Conservation (phyloP, 2,113 vertebrate genomes). For the Eulacestoma nigropectus region DNA sequence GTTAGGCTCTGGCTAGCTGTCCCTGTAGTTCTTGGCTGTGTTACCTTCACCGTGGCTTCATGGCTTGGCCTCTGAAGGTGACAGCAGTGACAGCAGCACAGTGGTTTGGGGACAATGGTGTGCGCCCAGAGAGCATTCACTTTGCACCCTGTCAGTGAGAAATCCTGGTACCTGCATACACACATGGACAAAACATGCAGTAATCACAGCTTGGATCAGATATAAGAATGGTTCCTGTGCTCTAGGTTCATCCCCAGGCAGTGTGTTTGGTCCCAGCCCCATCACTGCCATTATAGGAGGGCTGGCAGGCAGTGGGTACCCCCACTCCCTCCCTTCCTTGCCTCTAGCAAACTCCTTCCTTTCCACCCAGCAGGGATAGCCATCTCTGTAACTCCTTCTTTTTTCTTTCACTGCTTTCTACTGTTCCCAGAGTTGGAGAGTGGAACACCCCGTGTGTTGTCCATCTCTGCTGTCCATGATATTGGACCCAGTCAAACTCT, state of each 20-base stretch:
- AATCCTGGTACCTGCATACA: not conserved
- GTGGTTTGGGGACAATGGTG: not conserved
- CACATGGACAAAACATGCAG: not conserved
- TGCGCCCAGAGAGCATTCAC: not conserved
- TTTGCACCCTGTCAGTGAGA: not conserved
- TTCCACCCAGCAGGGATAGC: not conserved
- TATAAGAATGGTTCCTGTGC: not conserved
- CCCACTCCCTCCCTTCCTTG: not conserved
- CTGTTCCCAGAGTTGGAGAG: not conserved
- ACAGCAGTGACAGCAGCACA: not conserved
- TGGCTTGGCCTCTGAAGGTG: not conserved
- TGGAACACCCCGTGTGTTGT: not conserved
- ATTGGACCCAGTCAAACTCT: not conserved
- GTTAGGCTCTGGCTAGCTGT: not conserved
- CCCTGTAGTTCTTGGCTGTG: not conserved
- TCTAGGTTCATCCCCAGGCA: not conserved
- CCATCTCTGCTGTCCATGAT: not conserved
- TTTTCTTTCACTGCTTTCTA: not conserved
- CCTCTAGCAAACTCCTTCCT: not conserved
- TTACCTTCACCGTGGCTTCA: not conserved
- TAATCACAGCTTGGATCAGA: not conserved
- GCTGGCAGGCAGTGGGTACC: not conserved
- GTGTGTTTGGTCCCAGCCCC: not conserved
- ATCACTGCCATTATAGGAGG: not conserved
- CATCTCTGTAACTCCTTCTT: not conserved